Evolutionary conservation across 2,797 vertebrate species (phyloP).

Genomic region (Cossypha niveicapilla): DNA sequence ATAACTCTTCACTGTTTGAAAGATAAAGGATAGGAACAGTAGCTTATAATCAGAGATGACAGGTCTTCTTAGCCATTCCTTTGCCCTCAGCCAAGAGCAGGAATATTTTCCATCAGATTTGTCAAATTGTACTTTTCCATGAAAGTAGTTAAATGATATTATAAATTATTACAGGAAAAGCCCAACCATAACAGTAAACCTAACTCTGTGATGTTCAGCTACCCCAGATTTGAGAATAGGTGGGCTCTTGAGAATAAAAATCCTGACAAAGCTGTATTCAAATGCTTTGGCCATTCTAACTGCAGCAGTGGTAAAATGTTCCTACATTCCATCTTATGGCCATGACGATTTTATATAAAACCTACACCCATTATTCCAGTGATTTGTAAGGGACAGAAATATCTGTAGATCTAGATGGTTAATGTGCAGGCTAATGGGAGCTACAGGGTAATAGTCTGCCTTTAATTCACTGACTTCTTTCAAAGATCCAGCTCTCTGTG

Average conservation of each 20-base stretch:
- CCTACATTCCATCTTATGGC: neutral
- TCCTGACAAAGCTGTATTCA: neutral
- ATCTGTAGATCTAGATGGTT: neutral
- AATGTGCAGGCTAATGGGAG: neutral
- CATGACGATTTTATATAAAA: neutral
- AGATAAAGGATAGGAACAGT: neutral
- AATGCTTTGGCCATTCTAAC: neutral
- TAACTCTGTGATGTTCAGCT: neutral
- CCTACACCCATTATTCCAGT: neutral
- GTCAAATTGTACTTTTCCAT: neutral
- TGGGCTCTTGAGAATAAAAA: neutral
- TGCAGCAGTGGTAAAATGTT: neutral
- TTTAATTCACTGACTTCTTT: conserved; percentile 24
- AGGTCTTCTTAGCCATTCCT: neutral
- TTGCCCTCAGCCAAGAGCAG: neutral
- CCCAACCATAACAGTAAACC: neutral
- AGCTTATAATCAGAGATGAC: neutral
- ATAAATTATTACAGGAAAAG: neutral
- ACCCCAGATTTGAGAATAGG: neutral
- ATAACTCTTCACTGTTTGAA: neutral
- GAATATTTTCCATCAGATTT: neutral
- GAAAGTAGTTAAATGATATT: neutral
- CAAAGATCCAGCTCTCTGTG: neutral
- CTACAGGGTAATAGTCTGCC: neutral
- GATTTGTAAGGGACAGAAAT: neutral